These are phyloP conservation scores for Ommatoiulus sabulosus DNA, from an alignment of 2,888 invertebrate species.

Conservation along the genomic window DNA sequence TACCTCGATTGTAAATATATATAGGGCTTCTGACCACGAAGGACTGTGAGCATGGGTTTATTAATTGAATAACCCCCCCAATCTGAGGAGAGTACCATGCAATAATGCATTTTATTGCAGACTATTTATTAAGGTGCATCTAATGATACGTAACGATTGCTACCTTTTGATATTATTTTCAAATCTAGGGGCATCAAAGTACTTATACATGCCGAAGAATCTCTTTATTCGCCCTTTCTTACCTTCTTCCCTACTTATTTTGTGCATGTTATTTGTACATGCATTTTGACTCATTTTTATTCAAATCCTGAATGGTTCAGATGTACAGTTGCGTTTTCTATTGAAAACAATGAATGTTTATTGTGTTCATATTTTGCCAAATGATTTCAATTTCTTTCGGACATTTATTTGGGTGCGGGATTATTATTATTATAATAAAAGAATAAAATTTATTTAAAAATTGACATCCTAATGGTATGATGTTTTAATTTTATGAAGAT, in stretches of 20 bases:
- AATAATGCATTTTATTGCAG: conserved; percentile 22
- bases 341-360: conserved; percentile 52
- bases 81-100: conserved; percentile 11
- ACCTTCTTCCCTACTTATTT: conserved; percentile 21
- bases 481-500: no score
- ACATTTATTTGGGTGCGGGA: not conserved
- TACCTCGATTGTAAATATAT: conserved; percentile 34
- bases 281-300: conserved; percentile 51
- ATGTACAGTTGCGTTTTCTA: conserved; percentile 48
- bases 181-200: conserved; percentile 24
- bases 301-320: conserved; percentile 50
- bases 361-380: conserved; percentile 49
- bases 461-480: no score
- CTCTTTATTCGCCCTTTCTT: not conserved
- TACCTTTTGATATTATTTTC: not conserved
- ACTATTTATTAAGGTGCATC: conserved; percentile 38
- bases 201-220: not conserved
- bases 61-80: not conserved
- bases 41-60: not conserved
- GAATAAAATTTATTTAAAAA: conserved; percentile 29
- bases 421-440: conserved; percentile 25
- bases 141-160: not conserved
- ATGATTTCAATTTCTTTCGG: not conserved
- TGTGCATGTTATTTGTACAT: not conserved
- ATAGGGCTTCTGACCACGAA: not conserved